Evolutionary conservation across 2,888 invertebrate species (phyloP).

Genomic region (Diarsia brunnea): DNA sequence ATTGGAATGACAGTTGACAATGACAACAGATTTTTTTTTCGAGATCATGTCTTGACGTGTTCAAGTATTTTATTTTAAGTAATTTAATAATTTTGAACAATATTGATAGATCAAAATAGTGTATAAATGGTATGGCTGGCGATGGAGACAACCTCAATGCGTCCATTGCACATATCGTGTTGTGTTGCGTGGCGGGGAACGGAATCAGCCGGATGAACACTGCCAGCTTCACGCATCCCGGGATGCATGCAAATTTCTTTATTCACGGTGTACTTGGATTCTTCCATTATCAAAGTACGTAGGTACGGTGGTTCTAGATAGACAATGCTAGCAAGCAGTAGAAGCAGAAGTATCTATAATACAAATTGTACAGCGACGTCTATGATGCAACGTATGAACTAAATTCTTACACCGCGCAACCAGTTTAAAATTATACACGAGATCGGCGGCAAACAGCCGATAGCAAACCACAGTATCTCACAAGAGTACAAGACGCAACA

Average conservation of each 20-base stretch:
- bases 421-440: background rate
- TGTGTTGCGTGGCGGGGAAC: slow-evolving; percentile 80
- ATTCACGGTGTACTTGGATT: slow-evolving; percentile 84
- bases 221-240: slow-evolving; percentile 79
- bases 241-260: slow-evolving; percentile 85
- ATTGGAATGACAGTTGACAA: slow-evolving; percentile 54
- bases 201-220: slow-evolving; percentile 67
- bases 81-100: slow-evolving; percentile 20
- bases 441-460: background rate
- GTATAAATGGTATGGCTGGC: slow-evolving; percentile 74
- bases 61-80: slow-evolving; percentile 37
- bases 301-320: slow-evolving; percentile 32
- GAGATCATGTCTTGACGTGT: slow-evolving; percentile 18
- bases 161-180: slow-evolving; percentile 80
- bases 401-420: background rate
- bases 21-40: slow-evolving; percentile 43
- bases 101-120: slow-evolving; percentile 30
- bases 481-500: too few species aligned
- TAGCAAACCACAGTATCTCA: background rate
- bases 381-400: background rate
- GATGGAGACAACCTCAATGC: slow-evolving; percentile 78
- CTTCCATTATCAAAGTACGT: slow-evolving; percentile 75
- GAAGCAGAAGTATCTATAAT: background rate
- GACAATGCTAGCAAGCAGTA: background rate
- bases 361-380: background rate